These are phyloP conservation scores for Augochlorella aurata DNA, from an alignment of 2,888 invertebrate species.

Conservation along the genomic window DNA sequence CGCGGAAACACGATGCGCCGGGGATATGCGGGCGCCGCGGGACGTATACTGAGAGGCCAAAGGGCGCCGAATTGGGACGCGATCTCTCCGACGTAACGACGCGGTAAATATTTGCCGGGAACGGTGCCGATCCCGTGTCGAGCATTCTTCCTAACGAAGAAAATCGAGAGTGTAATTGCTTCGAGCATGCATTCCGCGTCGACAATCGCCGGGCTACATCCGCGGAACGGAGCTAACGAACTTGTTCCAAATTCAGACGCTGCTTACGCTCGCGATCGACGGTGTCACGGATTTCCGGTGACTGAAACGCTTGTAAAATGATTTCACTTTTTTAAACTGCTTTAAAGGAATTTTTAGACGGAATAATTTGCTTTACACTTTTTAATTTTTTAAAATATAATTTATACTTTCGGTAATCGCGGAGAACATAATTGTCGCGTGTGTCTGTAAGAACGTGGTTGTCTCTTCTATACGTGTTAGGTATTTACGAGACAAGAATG, in stretches of 20 bases:
- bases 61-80: slow-evolving; percentile 1
- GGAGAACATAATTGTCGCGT: too few relatives aligned
- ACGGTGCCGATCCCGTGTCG: not conserved
- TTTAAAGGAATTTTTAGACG: too few relatives aligned
- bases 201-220: not conserved
- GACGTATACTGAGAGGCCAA: slow-evolving; percentile 38
- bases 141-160: not conserved
- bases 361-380: too few relatives aligned
- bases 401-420: too few relatives aligned
- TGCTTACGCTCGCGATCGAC: too few relatives aligned
- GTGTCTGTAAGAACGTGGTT: too few relatives aligned
- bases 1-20: slow-evolving; percentile 29
- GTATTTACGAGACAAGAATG: too few relatives aligned
- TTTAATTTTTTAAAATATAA: too few relatives aligned
- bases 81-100: not conserved
- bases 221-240: not conserved
- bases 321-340: too few relatives aligned
- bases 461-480: too few relatives aligned
- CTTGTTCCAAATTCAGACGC: not conserved
- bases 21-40: slow-evolving; percentile 16
- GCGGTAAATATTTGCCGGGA: slow-evolving; percentile 13
- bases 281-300: too few relatives aligned
- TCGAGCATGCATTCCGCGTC: not conserved
- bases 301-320: too few relatives aligned
- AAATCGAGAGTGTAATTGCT: not conserved